Conservation (phyloP, 2,888 invertebrate species). For the Rhagonycha lutea region DNA sequence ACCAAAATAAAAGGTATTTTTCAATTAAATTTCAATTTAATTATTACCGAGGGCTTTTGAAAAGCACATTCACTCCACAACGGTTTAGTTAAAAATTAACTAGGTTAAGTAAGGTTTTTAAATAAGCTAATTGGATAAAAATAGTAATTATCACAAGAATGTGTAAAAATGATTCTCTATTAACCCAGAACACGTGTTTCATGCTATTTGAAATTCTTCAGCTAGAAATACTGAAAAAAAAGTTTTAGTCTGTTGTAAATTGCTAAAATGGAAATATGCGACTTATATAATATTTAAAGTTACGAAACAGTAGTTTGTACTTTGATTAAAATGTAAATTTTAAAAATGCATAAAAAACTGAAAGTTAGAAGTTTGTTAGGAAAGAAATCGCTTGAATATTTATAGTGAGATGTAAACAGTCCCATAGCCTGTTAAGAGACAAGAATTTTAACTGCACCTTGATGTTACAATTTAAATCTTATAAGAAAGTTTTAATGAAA, state of each 20-base stretch:
- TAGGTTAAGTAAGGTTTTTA: too few relatives aligned
- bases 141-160: background rate
- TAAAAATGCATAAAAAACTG: background rate
- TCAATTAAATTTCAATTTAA: too few relatives aligned
- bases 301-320: background rate
- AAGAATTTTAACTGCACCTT: constrained; percentile 26
- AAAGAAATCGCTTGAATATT: background rate
- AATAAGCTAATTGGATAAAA: background rate
- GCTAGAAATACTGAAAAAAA: background rate
- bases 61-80: too few relatives aligned
- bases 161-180: too few relatives aligned
- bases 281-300: background rate
- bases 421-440: constrained; percentile 13
- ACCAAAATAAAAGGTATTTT: too few relatives aligned
- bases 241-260: background rate
- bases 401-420: constrained; percentile 11
- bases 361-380: background rate
- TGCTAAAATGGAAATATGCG: background rate
- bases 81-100: too few relatives aligned
- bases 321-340: background rate
- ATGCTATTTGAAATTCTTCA: background rate
- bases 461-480: constrained; percentile 43
- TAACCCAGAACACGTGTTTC: background rate
- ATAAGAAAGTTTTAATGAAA: constrained; percentile 48
- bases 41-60: too few relatives aligned